These are phyloP conservation scores for Umimayanthus kanabou DNA, from an alignment of 92 coral and sea anemone genomes.

Conservation along the genomic window DNA sequence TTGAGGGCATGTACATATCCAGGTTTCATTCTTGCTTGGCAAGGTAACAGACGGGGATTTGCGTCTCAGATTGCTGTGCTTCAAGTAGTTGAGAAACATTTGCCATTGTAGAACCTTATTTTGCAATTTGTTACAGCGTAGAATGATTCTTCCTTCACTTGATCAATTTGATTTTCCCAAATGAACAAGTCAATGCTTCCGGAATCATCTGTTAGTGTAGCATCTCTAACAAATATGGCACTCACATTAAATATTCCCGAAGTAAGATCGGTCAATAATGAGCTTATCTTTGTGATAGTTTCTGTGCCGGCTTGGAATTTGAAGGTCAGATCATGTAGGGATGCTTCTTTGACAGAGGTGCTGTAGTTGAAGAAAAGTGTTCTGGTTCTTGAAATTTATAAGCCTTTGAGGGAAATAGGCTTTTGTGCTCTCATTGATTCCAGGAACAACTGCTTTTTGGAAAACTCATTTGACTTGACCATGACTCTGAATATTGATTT, in stretches of 20 bases:
- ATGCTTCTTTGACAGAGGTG: not conserved
- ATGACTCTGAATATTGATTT: no score
- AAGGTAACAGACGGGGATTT: slow-evolving; percentile 11
- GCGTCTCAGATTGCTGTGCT: slow-evolving; percentile 6
- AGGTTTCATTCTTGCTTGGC: slow-evolving; percentile 18
- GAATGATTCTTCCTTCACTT: slow-evolving; percentile 8
- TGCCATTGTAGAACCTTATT: slow-evolving; percentile 15
- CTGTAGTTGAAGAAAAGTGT: slow-evolving; percentile 8
- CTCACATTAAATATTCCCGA: not conserved
- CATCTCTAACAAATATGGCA: slow-evolving; percentile 7
- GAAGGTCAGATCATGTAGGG: not conserved
- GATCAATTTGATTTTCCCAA: slow-evolving; percentile 15
- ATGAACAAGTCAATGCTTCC: not conserved
- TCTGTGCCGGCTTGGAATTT: not conserved
- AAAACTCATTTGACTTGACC: no score
- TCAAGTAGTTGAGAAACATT: slow-evolving; percentile 22
- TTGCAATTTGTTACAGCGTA: slow-evolving; percentile 20
- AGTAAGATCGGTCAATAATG: slow-evolving; percentile 2
- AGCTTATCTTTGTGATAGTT: not conserved
- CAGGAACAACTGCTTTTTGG: not conserved
- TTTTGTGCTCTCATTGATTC: not conserved
- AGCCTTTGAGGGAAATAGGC: not conserved
- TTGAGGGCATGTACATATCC: slow-evolving; percentile 29
- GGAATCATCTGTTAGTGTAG: slow-evolving; percentile 7
- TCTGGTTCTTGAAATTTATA: slow-evolving; percentile 3